Evolutionary conservation across 2,113 vertebrate genomes (phyloP).

Genomic region (Mungos mungo): DNA sequence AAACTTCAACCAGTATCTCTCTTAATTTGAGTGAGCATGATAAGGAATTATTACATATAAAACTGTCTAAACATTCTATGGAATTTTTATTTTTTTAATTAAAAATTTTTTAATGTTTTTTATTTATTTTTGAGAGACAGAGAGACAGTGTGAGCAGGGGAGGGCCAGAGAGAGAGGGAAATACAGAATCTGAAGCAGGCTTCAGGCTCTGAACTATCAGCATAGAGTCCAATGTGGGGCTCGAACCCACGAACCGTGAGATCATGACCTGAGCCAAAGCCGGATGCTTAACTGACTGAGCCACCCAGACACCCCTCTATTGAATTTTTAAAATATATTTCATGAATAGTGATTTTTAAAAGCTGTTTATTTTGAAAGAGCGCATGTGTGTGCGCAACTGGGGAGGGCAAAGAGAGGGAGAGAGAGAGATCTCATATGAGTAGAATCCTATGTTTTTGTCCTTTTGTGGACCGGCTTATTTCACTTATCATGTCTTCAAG

Average conservation of each 20-base stretch:
- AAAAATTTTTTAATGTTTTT: too few relatives aligned
- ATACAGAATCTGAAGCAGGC: too few relatives aligned
- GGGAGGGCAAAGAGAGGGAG: neutral
- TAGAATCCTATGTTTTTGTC: neutral
- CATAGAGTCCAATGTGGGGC: too few relatives aligned
- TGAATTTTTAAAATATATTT: neutral
- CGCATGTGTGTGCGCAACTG: too few relatives aligned
- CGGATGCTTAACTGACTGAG: too few relatives aligned
- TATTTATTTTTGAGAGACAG: too few relatives aligned
- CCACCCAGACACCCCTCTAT: neutral
- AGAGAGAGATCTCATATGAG: neutral
- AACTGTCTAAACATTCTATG: neutral
- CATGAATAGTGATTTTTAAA: neutral
- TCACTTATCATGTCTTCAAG: neutral
- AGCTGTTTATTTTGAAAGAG: too few relatives aligned
- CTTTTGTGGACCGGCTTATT: neutral
- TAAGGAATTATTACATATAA: conserved; percentile 13
- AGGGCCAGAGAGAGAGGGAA: too few relatives aligned
- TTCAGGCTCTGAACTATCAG: too few relatives aligned
- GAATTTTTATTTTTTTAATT: neutral
- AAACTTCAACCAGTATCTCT: neutral
- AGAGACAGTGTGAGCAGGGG: too few relatives aligned
- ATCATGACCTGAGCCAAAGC: too few relatives aligned
- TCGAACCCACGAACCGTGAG: too few relatives aligned
- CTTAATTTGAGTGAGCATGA: neutral